Conservation (phyloP, 2,797 vertebrate species). For the Pantherophis alleghaniensis region DNA sequence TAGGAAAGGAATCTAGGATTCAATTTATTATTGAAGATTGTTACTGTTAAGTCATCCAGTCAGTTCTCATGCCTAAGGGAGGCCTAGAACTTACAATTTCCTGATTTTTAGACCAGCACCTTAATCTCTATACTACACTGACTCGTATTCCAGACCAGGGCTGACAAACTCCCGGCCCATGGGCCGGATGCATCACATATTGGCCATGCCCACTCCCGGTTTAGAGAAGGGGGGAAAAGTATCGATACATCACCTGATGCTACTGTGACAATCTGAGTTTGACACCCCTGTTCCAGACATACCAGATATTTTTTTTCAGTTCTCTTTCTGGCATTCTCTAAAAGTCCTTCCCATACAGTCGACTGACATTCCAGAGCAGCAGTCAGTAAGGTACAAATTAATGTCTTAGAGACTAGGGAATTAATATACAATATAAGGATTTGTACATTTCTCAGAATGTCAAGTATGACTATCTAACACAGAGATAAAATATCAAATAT, state of each 20-base stretch:
- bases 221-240: too few relatives aligned
- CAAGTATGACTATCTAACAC: not conserved
- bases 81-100: not conserved
- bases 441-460: not conserved
- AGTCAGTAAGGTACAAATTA: not conserved
- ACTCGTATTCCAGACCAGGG: too few relatives aligned
- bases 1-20: too few relatives aligned
- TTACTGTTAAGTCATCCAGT: too few relatives aligned
- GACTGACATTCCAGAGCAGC: not conserved
- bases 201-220: too few relatives aligned
- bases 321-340: not conserved
- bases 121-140: not conserved
- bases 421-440: not conserved
- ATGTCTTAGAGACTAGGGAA: not conserved
- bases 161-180: too few relatives aligned
- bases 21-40: too few relatives aligned
- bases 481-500: not conserved
- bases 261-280: too few relatives aligned
- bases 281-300: not conserved
- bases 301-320: not conserved
- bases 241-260: too few relatives aligned
- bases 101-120: not conserved
- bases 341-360: not conserved
- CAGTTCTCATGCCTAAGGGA: too few relatives aligned
- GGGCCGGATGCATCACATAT: too few relatives aligned